These are phyloP conservation scores for Macrobrachium nipponense DNA, from an alignment of 1,140 invertebrate genomes.

Conservation along the genomic window DNA sequence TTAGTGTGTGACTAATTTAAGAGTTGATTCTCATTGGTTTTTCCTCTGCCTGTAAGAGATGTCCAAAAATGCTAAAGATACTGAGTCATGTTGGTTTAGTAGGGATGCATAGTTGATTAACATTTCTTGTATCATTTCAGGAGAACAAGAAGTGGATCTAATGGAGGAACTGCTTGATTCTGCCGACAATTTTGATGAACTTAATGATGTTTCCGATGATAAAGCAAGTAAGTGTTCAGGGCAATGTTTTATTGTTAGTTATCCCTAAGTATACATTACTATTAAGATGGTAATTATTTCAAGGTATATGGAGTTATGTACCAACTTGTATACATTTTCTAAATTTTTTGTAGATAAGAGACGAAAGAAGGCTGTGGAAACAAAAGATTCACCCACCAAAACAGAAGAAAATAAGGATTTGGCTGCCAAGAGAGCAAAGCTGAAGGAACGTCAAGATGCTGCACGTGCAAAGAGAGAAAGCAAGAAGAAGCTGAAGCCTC, in stretches of 20 bases:
- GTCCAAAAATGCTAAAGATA: too few species aligned
- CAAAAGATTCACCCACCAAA: slow-evolving; percentile 30
- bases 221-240: slow-evolving; percentile 47
- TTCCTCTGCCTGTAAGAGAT: too few species aligned
- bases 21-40: too few species aligned
- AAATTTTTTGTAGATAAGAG: slow-evolving; percentile 28
- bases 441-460: slow-evolving; percentile 51
- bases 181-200: slow-evolving; percentile 63
- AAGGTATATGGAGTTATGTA: too few species aligned
- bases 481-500: slow-evolving; percentile 39
- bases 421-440: slow-evolving; percentile 39
- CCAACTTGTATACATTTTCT: too few species aligned
- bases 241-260: too few species aligned
- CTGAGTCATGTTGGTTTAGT: too few species aligned
- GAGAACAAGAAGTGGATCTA: slow-evolving; percentile 59
- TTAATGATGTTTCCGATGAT: slow-evolving; percentile 63
- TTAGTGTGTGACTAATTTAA: too few species aligned
- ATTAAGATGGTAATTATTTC: too few species aligned
- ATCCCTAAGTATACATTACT: too few species aligned
- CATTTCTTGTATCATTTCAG: slow-evolving; percentile 9
- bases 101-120: too few species aligned
- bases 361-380: slow-evolving; percentile 42
- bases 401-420: slow-evolving; percentile 43
- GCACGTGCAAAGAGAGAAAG: slow-evolving; percentile 36
- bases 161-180: slow-evolving; percentile 63